Base-by-base conservation (phyloP, 2,888 invertebrate genomes). In the Nipponacmea schrenckii region DNA sequence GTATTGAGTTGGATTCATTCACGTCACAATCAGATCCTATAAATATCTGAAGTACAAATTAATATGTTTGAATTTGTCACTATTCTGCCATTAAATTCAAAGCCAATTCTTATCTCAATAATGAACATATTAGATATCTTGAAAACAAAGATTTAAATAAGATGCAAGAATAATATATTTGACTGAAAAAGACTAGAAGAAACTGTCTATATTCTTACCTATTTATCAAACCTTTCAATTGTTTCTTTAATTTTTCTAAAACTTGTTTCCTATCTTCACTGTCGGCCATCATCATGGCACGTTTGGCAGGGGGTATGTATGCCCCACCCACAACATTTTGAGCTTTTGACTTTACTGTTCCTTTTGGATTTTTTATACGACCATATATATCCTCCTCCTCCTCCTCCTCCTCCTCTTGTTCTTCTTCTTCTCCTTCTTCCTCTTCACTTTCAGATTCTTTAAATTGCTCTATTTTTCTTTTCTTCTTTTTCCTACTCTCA, bases 371-470 rank as follows among this genome's bases (percentile, higher is more conserved):
- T 79, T 95, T 91, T 80, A 93, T 92, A 73, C 97, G 91, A 0
- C 97, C 97, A 89, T 98, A 97, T 86, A 98, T 97, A 90, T 98
- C 97, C 91, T 97, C 85, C 56, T 76, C 77, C 0, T 91, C 91
- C 69, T 91, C 91, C 64, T 92, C 91, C 79, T 91, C 69, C 2
- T 62, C 70, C 44, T 67, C 74, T n/a, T 72, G 46, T 15, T 56
- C 62, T 15, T 20, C 75, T 20, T 15, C 12, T 24, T 64, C 64
- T 24, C 5, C 56, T 17, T 68, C 68, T 27, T 56, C 50, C 17
- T 62, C 68, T 24, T 68, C 62, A 45, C n/a, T n/a, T 5, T 67
- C 67, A 48, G 12, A 12, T 15, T 24, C 14, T 48, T 12, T 15
- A 45, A 24, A 67, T 48, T 8, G 20, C 15, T 45, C 15, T 20